Percentiles rank a stretch among this genome's conserved stretches.
phyloP scores from a whole-genome alignment of 2,888 invertebrate genomes.

The Amphipoea oculea region DNA sequence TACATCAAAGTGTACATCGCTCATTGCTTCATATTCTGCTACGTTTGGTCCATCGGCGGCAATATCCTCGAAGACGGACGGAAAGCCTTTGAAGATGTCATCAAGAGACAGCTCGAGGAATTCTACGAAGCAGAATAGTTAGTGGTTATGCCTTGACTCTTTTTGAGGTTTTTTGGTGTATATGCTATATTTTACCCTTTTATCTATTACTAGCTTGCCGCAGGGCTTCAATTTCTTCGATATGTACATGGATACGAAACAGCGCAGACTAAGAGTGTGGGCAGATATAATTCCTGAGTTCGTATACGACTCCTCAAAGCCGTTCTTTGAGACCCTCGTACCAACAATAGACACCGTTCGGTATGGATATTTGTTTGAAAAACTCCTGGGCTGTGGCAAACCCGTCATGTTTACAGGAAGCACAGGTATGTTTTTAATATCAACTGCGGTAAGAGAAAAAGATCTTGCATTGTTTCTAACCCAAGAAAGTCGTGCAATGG shows the following conservation, averaged over 20 bases:
- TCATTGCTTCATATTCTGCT: conserved; percentile 95
- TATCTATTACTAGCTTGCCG: conserved; percentile 91
- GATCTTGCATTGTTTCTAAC: background rate
- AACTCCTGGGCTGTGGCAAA: conserved; percentile 92
- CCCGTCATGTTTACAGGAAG: conserved; percentile 97
- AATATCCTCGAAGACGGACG: conserved; percentile 94
- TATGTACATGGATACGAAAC: conserved; percentile 93
- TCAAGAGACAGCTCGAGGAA: conserved; percentile 93
- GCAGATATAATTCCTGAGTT: conserved; percentile 94
- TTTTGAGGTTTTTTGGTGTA: background rate
- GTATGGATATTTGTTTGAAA: conserved; percentile 95
- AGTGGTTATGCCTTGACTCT: conserved; percentile 59
- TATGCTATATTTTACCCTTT: conserved; percentile 9
- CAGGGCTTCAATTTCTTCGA: conserved; percentile 93
- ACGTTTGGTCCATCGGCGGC: conserved; percentile 96
- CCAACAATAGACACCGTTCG: conserved; percentile 97
- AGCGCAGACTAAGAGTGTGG: conserved; percentile 94
- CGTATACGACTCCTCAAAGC: conserved; percentile 92
- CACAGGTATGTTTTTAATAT: conserved; percentile 90
- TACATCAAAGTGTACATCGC: conserved; percentile 92
- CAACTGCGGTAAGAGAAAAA: background rate
- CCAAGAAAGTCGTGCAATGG: too few relatives aligned
- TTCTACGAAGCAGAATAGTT: conserved; percentile 91
- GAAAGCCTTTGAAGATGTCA: conserved; percentile 92
- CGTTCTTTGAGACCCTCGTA: conserved; percentile 97